Conservation (phyloP, 2,888 invertebrate species). For the Trachelus troglodyta region DNA sequence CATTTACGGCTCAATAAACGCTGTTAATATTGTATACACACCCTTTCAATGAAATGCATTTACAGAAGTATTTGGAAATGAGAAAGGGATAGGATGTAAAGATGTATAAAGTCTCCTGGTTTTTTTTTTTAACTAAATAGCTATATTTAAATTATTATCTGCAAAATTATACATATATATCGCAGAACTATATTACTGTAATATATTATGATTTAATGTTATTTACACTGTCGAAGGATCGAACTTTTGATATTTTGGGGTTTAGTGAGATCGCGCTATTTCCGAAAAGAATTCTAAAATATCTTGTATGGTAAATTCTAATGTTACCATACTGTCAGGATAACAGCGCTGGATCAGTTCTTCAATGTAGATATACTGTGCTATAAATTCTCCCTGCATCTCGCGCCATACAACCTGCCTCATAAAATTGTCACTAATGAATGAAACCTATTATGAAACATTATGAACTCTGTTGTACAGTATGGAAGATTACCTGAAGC, state of each 20-base stretch:
- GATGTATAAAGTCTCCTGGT: neutral
- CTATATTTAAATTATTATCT: neutral
- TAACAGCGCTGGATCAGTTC: slow-evolving; percentile 95
- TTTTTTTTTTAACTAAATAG: neutral
- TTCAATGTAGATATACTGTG: slow-evolving; percentile 94
- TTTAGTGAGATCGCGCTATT: slow-evolving; percentile 93
- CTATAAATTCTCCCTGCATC: slow-evolving; percentile 99
- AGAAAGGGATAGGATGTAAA: neutral
- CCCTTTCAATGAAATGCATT: neutral
- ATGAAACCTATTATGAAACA: neutral
- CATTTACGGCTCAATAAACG: neutral
- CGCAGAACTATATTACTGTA: neutral
- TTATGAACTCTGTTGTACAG: neutral
- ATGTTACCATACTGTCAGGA: slow-evolving; percentile 91
- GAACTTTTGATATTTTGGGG: neutral
- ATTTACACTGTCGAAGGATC: neutral
- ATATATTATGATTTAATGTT: neutral
- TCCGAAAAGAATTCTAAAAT: slow-evolving; percentile 97
- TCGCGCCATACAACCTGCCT: slow-evolving; percentile 96
- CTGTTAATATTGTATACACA: neutral
- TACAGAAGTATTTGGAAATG: neutral
- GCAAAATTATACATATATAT: neutral
- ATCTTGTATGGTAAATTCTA: slow-evolving; percentile 96
- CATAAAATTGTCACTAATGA: slow-evolving; percentile 15
- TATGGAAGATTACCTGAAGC: slow-evolving; percentile 72